A percentile compares a stretch with the other conserved stretches of the same genome.
Evolutionary conservation across 1,140 invertebrate species (phyloP).

Genomic region (Philopotamus ludificatus): DNA sequence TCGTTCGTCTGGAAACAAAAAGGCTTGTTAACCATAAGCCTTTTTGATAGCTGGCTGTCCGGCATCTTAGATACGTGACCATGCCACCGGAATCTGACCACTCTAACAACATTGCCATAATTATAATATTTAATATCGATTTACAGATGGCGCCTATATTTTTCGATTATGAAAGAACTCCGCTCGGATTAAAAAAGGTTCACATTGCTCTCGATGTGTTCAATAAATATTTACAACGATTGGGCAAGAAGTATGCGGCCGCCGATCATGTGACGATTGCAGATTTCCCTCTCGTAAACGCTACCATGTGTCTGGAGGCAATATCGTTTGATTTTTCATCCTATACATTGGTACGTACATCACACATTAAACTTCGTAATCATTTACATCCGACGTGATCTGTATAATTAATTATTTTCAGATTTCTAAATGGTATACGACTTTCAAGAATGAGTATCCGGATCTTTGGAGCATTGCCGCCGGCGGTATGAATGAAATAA

Average conservation of each 20-base stretch:
- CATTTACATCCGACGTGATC: background rate
- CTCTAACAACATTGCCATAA: background rate
- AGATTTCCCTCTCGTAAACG: constrained; percentile 68
- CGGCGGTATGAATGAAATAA: constrained; percentile 65
- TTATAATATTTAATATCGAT: constrained; percentile 9
- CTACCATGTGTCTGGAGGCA: constrained; percentile 70
- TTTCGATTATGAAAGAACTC: constrained; percentile 68
- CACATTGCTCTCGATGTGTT: constrained; percentile 66
- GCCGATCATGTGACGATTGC: constrained; percentile 69
- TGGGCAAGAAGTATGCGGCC: constrained; percentile 65
- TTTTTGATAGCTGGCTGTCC: too few species aligned
- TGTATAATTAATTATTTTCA: constrained; percentile 28
- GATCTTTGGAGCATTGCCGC: constrained; percentile 67
- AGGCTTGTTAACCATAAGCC: too few species aligned
- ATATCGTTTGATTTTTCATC: constrained; percentile 64
- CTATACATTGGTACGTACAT: constrained; percentile 52
- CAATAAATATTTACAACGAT: constrained; percentile 63
- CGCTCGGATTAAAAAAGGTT: constrained; percentile 63
- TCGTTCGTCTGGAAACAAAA: too few species aligned
- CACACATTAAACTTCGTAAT: constrained; percentile 1
- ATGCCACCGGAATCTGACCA: too few species aligned
- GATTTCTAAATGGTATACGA: constrained; percentile 65
- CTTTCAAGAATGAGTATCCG: constrained; percentile 66
- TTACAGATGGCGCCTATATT: constrained; percentile 70
- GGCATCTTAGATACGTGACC: too few species aligned